Evolutionary conservation across 2,888 invertebrate genomes (phyloP).

Genomic region (Notodonta dromedarius): DNA sequence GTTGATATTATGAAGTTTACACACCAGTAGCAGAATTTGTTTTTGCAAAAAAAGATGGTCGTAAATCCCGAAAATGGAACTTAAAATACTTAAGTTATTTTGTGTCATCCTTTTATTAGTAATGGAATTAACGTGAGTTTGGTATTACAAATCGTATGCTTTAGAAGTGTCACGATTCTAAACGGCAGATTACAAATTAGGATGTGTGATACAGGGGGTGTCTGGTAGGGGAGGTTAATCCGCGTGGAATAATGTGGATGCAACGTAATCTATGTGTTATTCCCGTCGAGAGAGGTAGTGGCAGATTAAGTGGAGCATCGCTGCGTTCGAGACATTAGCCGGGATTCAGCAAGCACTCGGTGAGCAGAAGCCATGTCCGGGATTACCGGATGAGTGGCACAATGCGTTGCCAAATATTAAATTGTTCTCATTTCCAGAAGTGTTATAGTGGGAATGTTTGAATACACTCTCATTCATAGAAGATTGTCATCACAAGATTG

Average conservation of each 20-base stretch:
- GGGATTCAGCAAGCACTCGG: constrained; percentile 34
- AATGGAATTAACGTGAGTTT: no score
- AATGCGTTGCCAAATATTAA: constrained; percentile 36
- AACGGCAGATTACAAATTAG: constrained; percentile 50
- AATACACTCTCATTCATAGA: background rate
- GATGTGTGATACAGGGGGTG: constrained; percentile 45
- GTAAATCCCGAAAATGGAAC: background rate
- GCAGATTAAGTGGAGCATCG: constrained; percentile 61
- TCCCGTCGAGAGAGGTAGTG: constrained; percentile 52
- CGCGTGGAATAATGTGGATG: constrained; percentile 61
- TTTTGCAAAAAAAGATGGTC: constrained; percentile 19
- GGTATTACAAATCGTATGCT: no score
- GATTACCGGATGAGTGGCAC: constrained; percentile 29
- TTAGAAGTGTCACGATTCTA: constrained; percentile 34
- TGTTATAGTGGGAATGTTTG: background rate
- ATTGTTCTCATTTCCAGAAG: constrained; percentile 20
- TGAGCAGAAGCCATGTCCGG: constrained; percentile 40
- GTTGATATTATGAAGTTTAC: constrained; percentile 13
- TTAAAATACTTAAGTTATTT: no score
- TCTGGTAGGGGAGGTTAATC: constrained; percentile 61
- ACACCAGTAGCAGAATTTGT: constrained; percentile 23
- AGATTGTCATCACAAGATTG: no score
- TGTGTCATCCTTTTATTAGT: no score
- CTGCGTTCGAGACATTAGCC: constrained; percentile 47
- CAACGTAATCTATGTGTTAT: constrained; percentile 63